Conservation (phyloP, 1,140 invertebrate species). For the Thaumetopoea pityocampa region DNA sequence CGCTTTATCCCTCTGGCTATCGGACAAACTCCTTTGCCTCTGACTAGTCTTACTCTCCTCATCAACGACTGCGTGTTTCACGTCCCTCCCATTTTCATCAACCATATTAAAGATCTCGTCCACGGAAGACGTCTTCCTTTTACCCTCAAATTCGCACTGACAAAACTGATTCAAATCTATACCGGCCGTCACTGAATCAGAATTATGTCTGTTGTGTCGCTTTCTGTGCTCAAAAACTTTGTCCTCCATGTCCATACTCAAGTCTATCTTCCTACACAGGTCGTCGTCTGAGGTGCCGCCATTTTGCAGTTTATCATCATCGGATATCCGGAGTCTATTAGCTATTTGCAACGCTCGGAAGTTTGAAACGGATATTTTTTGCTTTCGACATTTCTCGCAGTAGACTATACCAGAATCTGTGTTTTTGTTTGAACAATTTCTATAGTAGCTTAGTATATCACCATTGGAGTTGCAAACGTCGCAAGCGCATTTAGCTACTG, state of each 20-base stretch:
- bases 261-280: slow-evolving; percentile 66
- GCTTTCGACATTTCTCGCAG: slow-evolving; percentile 68
- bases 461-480: slow-evolving; percentile 64
- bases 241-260: slow-evolving; percentile 63
- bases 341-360: slow-evolving; percentile 71
- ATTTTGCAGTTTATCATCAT: slow-evolving; percentile 52
- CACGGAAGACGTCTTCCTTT: slow-evolving; percentile 76
- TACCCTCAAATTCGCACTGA: slow-evolving; percentile 61
- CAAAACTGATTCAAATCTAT: slow-evolving; percentile 74
- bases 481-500: slow-evolving; percentile 63
- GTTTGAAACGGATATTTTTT: slow-evolving; percentile 71
- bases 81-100: slow-evolving; percentile 41
- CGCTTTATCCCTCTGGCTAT: slow-evolving; percentile 78
- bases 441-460: slow-evolving; percentile 57
- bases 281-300: slow-evolving; percentile 59
- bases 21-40: slow-evolving; percentile 83
- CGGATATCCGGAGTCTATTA: slow-evolving; percentile 58
- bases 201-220: slow-evolving; percentile 62
- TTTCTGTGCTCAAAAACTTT: slow-evolving; percentile 56
- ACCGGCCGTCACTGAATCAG: slow-evolving; percentile 51
- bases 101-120: slow-evolving; percentile 81
- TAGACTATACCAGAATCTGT: slow-evolving; percentile 64
- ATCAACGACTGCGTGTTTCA: slow-evolving; percentile 64
- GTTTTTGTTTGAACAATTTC: slow-evolving; percentile 58
- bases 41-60: slow-evolving; percentile 79